Evolutionary conservation across 2,888 invertebrate genomes (phyloP).

Genomic region (Chloromyia formosa): DNA sequence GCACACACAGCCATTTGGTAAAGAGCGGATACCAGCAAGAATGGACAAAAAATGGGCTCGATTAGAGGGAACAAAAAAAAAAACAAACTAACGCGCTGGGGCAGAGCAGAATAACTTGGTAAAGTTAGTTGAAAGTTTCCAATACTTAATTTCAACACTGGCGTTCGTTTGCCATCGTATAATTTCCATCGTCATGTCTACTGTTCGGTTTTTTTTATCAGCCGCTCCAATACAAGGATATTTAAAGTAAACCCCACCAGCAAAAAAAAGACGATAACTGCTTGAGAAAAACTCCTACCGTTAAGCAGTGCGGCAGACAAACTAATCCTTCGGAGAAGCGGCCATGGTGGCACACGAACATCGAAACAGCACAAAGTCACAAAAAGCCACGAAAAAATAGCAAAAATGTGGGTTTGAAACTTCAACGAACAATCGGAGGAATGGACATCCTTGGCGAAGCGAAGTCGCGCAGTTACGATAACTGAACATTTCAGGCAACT

Average conservation of each 20-base stretch:
- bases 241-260: not conserved
- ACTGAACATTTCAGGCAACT: not conserved
- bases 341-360: not conserved
- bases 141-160: slow-evolving; percentile 49
- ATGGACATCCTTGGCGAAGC: not conserved
- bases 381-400: not conserved
- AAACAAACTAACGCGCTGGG: slow-evolving; percentile 43
- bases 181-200: not conserved
- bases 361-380: not conserved
- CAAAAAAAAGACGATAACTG: slow-evolving; percentile 4
- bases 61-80: slow-evolving; percentile 43
- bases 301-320: not conserved
- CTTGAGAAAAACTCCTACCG: slow-evolving; percentile 5
- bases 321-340: no score
- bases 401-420: slow-evolving; percentile 15
- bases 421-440: slow-evolving; percentile 27
- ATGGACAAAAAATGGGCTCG: slow-evolving; percentile 34
- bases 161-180: slow-evolving; percentile 15
- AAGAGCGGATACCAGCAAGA: not conserved
- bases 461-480: slow-evolving; percentile 1
- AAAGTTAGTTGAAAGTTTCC: slow-evolving; percentile 49
- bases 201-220: not conserved
- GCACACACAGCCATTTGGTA: no score
- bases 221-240: not conserved
- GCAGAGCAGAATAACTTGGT: slow-evolving; percentile 46